Base-by-base conservation (phyloP, 92 coral and sea anemone species). In the Umimayanthus kanabou region DNA sequence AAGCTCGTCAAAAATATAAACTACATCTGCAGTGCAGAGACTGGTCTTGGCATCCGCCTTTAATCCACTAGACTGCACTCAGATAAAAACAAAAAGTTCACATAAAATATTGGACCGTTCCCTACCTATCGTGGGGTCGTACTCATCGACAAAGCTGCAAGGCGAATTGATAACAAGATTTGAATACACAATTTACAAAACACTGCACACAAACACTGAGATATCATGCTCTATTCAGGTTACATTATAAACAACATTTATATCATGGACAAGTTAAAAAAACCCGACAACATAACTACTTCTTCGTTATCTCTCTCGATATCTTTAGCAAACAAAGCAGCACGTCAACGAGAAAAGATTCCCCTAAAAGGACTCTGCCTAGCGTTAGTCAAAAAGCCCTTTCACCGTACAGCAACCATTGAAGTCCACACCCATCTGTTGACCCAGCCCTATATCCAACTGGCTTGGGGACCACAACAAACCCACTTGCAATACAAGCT, bases 111-210 rank as follows among this genome's bases (percentile, higher is more conserved):
- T 64, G 49, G 49, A 65, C 76, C 40, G 30, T 10, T 42, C 84
- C 99, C 92, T 90, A 95, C 99, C 99, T 83, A 97, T 97, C 39
- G 99, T 97, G 29, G 99, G 99, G 80, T 97, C 99, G 80, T 97
- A 97, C 89, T 97, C 99, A 89, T 97, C 99, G 37, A 97, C 99
- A 87, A 97, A 97, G 92, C 99, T 97, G 89, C 43, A 85, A 90
- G 29, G 39, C 72, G 89, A 93, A 81, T n/a, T 29, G 45, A 73
- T 42, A 29, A n/a, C 28, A n/a, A 64, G 10, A 26, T 66, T 82
- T 76, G 47, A 76, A 76, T 53, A 78, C 40, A 53, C 53, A 66
- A 82, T 40, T 58, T 73, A 26, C 28, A 42, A 66, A 18, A n/a
- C 77, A 40, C 37, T 66, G 76, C 66, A 47, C 61, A 71, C 25